These are phyloP conservation scores for Helobdella robusta DNA, from an alignment of 2,888 invertebrate species.

Conservation along the genomic window DNA sequence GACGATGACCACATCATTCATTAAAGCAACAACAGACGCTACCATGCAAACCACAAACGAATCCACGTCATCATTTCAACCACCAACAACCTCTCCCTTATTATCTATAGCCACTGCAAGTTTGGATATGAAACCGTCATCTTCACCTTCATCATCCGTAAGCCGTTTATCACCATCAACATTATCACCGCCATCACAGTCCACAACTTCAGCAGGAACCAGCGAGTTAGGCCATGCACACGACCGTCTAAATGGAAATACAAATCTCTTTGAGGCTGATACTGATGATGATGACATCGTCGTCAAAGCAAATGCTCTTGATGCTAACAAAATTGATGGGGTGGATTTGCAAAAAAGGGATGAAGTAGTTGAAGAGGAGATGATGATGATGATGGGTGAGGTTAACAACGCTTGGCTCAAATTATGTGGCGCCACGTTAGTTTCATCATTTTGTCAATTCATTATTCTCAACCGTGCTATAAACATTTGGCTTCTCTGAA, in stretches of 20 bases:
- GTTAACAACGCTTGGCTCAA: too few relatives aligned
- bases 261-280: not conserved
- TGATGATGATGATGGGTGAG: not conserved
- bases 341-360: not conserved
- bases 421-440: too few relatives aligned
- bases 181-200: slow-evolving; percentile 15
- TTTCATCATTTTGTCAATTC: too few relatives aligned
- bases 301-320: not conserved
- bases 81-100: too few relatives aligned
- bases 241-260: not conserved
- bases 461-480: too few relatives aligned
- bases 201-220: not conserved
- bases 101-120: too few relatives aligned
- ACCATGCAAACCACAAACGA: not conserved
- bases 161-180: slow-evolving; percentile 23
- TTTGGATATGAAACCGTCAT: too few relatives aligned
- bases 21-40: not conserved
- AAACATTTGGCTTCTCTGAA: too few relatives aligned
- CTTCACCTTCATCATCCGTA: slow-evolving; percentile 26
- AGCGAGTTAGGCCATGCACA: not conserved
- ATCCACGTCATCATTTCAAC: too few relatives aligned
- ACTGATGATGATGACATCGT: not conserved
- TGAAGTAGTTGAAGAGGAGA: not conserved
- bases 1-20: not conserved
- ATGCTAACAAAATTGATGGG: not conserved